Evolutionary conservation across 2,888 invertebrate species (phyloP), one percentile per base, ranked within the genome.

Genomic region (Magallana nippona): DNA sequence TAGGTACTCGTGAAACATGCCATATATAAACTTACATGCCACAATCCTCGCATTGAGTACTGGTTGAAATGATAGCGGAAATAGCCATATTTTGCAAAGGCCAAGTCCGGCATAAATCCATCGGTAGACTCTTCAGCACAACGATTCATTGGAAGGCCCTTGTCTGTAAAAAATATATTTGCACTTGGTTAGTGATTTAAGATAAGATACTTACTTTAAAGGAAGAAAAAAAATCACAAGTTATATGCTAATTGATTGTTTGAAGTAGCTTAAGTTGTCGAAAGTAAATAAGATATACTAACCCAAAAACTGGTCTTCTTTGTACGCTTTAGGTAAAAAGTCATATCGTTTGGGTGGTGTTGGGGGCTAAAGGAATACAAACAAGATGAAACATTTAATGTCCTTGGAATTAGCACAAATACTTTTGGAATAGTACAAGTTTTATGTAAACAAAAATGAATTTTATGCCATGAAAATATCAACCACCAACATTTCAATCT

Each of bases 271-370:
- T 44, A 44, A 44, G 44, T 44, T 44, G 44, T 44, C 5, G 0
- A 44, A 17, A 60, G n/a, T 8, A 60, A 8, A 60, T n/a, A 60
- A 17, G 10, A 22, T 13, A 71, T 11, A 71, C 71, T 27, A 27
- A 71, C 71, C 32, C 27, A 71, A 22, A 71, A 71, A 71, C 32
- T 71, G 71, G 71, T 71, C 71, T 15, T 71, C 71, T 71, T 71
- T 71, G 71, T 13, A 71, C 27, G 32, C 32, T 71, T 71, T 71
- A 17, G 71, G 71, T 22, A 71, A 32, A 27, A 32, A 71, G 32
- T 71, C 71, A 71, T 71, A 71, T 22, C 71, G 22, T 22, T 71
- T 71, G 22, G 71, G 71, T 27, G 71, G 17, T 22, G 71, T 22
- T 71, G 71, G 71, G 3, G 71, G 71, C 71, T 71, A 15, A 2